Evolutionary conservation across 2,888 invertebrate species (phyloP).

Genomic region (Odiellus spinosus): DNA sequence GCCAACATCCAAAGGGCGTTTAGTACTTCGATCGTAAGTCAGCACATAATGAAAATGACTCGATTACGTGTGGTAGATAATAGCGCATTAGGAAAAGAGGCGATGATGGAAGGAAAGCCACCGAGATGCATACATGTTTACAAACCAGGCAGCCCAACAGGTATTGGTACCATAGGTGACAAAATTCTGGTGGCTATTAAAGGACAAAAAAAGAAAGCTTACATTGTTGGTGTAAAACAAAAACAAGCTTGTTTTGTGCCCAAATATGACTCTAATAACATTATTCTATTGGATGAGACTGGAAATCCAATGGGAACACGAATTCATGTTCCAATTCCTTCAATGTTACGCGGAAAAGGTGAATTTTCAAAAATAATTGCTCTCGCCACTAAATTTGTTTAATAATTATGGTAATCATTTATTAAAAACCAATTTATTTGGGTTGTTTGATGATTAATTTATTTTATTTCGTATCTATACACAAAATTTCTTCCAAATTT

Average conservation of each 20-base stretch:
- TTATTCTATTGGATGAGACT: conserved; percentile 86
- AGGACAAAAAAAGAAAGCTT: conserved; percentile 86
- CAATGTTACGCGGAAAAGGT: conserved; percentile 62
- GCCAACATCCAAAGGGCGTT: neutral
- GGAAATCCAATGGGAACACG: conserved; percentile 89
- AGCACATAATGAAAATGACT: conserved; percentile 36
- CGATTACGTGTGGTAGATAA: conserved; percentile 89
- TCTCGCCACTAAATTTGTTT: conserved; percentile 76
- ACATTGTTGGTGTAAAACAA: conserved; percentile 64
- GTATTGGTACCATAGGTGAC: conserved; percentile 50
- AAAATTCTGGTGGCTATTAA: conserved; percentile 80
- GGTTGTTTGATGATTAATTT: too few species aligned
- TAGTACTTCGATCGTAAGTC: conserved; percentile 9
- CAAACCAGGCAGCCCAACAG: conserved; percentile 44
- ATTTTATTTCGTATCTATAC: too few species aligned
- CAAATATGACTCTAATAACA: conserved; percentile 84
- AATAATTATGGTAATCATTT: too few species aligned
- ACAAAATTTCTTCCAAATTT: too few species aligned
- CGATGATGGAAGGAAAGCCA: conserved; percentile 85
- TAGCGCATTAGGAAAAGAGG: conserved; percentile 81
- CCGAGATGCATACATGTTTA: conserved; percentile 88
- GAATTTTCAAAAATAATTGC: conserved; percentile 84
- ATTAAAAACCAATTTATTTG: too few species aligned
- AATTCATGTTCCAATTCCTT: conserved; percentile 88
- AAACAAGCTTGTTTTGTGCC: conserved; percentile 69